Evolutionary conservation across 2,113 vertebrate species (phyloP), one percentile per base, ranked within the genome.

Genomic region (Mirza zaza): DNA sequence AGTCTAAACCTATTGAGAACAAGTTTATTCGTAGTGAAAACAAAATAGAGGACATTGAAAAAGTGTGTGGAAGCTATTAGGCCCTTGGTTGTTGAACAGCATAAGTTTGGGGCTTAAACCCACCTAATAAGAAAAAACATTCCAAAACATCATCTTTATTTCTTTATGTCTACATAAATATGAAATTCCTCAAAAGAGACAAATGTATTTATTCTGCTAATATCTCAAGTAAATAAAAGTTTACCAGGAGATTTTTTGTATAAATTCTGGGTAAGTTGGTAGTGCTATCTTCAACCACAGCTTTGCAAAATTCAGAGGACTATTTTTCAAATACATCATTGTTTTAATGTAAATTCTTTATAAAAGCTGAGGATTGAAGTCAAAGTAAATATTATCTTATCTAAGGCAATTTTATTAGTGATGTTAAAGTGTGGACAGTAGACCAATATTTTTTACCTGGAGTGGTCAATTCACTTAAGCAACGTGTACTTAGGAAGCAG

Each of bases 301-400:
- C 32, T 92, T 95, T 67, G 70, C 25, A 48, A 52, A 95, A 90
- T 52, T 82, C 76, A 67, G 8, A 80, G 4, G 14, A 71, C 4
- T 85, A 12, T 20, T 84, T 94, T 85, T 85, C 61, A 92, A 92
- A 96, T 18, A 96, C 17, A 80, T 67, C 39, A 75, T 52, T 92
- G 55, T 63, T 89, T 85, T 87, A 94, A 36, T 45, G 65, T 63
- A 79, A 91, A 79, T 20, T 34, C 13, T 94, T 91, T 90, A 27
- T 63, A 65, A 91, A 94, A 65, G 34, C 8, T 57, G 36, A 95
- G 27, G 12, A 76, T 79, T 89, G 63, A 77, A 93, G 42, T 91
- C 48, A n/a, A 17, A 83, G 67, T 96, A 63, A 95, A 91, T 68
- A 93, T 45, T 76, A 87, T 55, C 57, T 81, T 83, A 80, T 52